phyloP scores from a whole-genome alignment of 1,140 invertebrate genomes.

The Himalopsyche phryganea region DNA sequence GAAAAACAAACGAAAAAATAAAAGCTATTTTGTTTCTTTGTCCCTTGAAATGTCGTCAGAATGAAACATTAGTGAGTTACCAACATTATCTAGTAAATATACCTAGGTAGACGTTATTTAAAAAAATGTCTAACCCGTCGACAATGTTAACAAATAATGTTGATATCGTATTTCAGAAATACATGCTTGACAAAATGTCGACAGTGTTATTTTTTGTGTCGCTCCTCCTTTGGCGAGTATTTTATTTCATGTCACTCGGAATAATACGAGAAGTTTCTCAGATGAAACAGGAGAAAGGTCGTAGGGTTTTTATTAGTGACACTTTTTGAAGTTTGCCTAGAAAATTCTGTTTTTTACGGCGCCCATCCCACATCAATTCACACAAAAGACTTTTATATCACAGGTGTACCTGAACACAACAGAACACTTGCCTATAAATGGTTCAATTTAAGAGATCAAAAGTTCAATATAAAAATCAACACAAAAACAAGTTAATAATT shows the following conservation, averaged over 20 bases:
- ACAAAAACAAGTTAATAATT: no score
- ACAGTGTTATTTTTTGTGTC: slow-evolving; percentile 11
- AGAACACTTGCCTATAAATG: no score
- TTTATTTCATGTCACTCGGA: slow-evolving; percentile 18
- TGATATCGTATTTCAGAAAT: slow-evolving; percentile 21
- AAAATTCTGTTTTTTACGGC: background rate
- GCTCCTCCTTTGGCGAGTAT: slow-evolving; percentile 16
- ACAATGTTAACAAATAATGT: slow-evolving; percentile 21
- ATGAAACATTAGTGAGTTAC: no score
- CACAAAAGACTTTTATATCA: background rate
- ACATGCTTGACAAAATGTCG: slow-evolving; percentile 26
- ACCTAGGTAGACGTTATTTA: background rate
- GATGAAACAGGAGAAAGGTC: slow-evolving; percentile 21
- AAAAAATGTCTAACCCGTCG: background rate
- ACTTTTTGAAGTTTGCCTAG: slow-evolving; percentile 1
- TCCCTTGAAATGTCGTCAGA: no score
- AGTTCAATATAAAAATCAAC: no score
- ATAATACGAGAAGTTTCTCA: slow-evolving; percentile 22
- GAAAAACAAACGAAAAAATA: no score
- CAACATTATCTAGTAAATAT: background rate
- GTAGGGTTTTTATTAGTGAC: slow-evolving; percentile 16
- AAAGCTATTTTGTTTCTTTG: no score
- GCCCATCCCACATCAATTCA: no score
- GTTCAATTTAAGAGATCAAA: no score
- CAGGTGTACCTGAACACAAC: no score